Conservation (phyloP, 2,797 vertebrate genomes). For the Sebastes steindachneri region DNA sequence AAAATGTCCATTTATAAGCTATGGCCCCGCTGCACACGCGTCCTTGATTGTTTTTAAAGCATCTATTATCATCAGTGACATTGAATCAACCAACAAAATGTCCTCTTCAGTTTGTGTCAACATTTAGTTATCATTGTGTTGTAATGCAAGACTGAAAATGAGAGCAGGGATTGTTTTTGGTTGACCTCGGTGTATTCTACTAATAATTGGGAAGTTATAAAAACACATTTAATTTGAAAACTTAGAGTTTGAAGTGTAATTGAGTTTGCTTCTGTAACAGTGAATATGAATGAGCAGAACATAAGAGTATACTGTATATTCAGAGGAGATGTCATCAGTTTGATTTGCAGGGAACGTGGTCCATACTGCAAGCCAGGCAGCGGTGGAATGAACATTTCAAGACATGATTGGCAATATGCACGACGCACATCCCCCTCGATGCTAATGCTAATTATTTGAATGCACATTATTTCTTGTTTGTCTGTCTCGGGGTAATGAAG, state of each 20-base stretch:
- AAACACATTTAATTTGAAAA: neutral
- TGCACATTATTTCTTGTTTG: conserved; percentile 21
- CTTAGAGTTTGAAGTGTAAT: neutral
- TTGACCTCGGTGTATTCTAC: neutral
- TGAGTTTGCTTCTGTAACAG: neutral
- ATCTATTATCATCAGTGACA: neutral
- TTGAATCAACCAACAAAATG: neutral
- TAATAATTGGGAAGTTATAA: neutral
- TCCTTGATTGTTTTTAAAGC: neutral
- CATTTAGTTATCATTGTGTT: neutral
- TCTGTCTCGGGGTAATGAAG: conserved; percentile 18
- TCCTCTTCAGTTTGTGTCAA: neutral
- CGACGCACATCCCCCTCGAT: neutral
- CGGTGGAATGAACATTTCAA: conserved; percentile 2
- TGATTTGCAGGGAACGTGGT: neutral
- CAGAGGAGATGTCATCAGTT: conserved; percentile 7
- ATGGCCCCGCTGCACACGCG: neutral
- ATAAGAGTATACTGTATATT: neutral
- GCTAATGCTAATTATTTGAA: conserved; percentile 18
- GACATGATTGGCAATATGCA: neutral
- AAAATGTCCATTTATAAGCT: neutral
- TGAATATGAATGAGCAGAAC: neutral
- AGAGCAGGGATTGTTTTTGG: neutral
- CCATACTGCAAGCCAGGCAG: neutral
- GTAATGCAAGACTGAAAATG: neutral